phyloP scores from a whole-genome alignment of 2,888 invertebrate species.

The Clivina fossor region DNA sequence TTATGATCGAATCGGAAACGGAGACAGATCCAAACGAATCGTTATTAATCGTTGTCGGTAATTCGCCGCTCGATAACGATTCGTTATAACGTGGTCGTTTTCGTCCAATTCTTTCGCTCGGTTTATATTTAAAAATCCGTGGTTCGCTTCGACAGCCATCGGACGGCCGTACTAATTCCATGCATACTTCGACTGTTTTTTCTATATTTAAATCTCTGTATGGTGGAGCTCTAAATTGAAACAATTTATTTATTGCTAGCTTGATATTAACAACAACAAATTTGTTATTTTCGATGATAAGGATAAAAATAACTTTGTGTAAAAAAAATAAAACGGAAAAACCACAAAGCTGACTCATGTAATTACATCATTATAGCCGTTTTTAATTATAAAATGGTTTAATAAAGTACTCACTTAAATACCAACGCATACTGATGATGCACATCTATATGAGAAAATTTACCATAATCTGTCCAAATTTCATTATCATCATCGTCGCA shows the following conservation, averaged over 20 bases:
- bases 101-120: constrained; percentile 56
- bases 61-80: constrained; percentile 41
- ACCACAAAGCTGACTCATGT: too few relatives aligned
- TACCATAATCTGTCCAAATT: constrained; percentile 71
- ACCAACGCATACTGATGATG: constrained; percentile 90
- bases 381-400: constrained; percentile 24
- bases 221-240: constrained; percentile 66
- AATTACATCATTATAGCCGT: too few relatives aligned
- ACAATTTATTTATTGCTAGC: too few relatives aligned
- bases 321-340: too few relatives aligned
- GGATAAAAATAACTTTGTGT: too few relatives aligned
- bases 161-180: constrained; percentile 75
- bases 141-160: constrained; percentile 70
- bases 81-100: constrained; percentile 46
- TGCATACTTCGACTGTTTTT: constrained; percentile 65
- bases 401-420: constrained; percentile 60
- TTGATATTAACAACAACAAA: too few relatives aligned
- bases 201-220: constrained; percentile 69
- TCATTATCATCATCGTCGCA: constrained; percentile 65
- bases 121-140: constrained; percentile 68
- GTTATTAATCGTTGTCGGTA: constrained; percentile 43
- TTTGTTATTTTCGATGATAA: too few relatives aligned
- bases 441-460: constrained; percentile 80
- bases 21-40: constrained; percentile 18
- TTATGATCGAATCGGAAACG: constrained; percentile 5